Base-by-base conservation (phyloP, 2,888 invertebrate genomes). In the Xylocampa areola region DNA sequence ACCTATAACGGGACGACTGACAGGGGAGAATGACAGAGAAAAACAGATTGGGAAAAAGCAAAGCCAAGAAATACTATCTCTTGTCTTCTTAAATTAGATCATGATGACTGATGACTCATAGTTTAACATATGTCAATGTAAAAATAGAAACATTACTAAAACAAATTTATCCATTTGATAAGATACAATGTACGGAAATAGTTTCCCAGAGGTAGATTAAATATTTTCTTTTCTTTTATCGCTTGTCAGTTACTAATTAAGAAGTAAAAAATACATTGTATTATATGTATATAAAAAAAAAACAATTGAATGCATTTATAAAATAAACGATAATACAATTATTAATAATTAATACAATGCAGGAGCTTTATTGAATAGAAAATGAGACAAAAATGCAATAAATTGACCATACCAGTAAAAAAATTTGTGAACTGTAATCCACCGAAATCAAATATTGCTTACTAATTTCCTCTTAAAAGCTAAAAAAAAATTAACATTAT, bases 141-240 rank as follows among this genome's bases (percentile, higher is more conserved):
- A n/a, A 50, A 59, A 66, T 51, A 66, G 43, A 40, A 45, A 23
- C 36, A 41, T 19, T 14, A 19, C 5, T 14, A 14, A 36, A 19
- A 19, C 14, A 47, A 2, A 8, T 14, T 50, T 67, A 67, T 64
- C 61, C 6, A 2, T 25, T 5, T 25, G 51, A 55, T 65, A 55
- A 52, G 52, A 41, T 30, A 50, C 40, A 37, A 41, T 45, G 55
- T 63, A 33, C 45, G 4, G 16, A 53, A 54, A 54, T 62, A 62
- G 6, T 36, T 68, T 68, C 40, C 17, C 25, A 62, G 45, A 67
- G 67, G 33, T 47, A 39, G 25, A 16, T 39, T 14, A 59, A 59
- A 45, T 60, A 36, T 2, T 19, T 27, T 29, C 27, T 44, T 41
- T 27, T 11, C 29, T 23, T 30, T 32, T 33, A 6, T 7, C 36